A percentile compares a stretch with the other conserved stretches of the same genome.
These are phyloP conservation scores for Tethya wilhelma DNA, from an alignment of 37 sponge, comb jelly and placozoan genomes.

Conservation along the genomic window DNA sequence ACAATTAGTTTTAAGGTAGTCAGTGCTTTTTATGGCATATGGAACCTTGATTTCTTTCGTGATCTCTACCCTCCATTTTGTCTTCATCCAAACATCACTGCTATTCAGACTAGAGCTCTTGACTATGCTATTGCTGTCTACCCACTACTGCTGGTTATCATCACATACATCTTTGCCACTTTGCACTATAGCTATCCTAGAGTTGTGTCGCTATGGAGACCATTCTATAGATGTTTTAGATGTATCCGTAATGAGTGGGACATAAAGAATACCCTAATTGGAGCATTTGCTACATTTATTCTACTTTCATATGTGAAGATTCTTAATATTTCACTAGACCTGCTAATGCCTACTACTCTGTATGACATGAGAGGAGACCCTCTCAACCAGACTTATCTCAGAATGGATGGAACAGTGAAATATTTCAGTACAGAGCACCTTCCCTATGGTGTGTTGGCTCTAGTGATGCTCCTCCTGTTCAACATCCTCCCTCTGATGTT, in stretches of 20 bases:
- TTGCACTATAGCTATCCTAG: conserved; percentile 2
- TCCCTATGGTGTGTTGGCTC: conserved; percentile 5
- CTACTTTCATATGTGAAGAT: conserved; percentile 16
- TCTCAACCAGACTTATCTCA: not conserved
- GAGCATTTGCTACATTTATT: too few relatives aligned
- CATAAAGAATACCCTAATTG: not conserved
- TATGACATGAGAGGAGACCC: not conserved
- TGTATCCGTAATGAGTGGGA: not conserved
- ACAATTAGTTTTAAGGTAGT: too few relatives aligned
- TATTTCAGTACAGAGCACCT: conserved; percentile 15
- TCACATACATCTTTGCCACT: conserved; percentile 2
- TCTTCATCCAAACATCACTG: not conserved
- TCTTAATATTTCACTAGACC: conserved; percentile 3
- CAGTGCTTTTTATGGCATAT: too few relatives aligned
- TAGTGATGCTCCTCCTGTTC: not conserved
- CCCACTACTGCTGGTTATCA: conserved; percentile 6
- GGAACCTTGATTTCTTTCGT: conserved; percentile 38
- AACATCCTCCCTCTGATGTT: not conserved
- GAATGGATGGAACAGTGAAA: not conserved
- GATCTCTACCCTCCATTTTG: conserved; percentile 20
- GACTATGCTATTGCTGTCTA: conserved; percentile 5
- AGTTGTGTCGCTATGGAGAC: not conserved
- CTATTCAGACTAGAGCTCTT: conserved; percentile 2
- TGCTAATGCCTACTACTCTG: not conserved
- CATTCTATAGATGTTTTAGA: not conserved